Evolutionary conservation across 1,140 invertebrate genomes (phyloP), one percentile per base, ranked within the genome.

Genomic region (Drosophila elegans): DNA sequence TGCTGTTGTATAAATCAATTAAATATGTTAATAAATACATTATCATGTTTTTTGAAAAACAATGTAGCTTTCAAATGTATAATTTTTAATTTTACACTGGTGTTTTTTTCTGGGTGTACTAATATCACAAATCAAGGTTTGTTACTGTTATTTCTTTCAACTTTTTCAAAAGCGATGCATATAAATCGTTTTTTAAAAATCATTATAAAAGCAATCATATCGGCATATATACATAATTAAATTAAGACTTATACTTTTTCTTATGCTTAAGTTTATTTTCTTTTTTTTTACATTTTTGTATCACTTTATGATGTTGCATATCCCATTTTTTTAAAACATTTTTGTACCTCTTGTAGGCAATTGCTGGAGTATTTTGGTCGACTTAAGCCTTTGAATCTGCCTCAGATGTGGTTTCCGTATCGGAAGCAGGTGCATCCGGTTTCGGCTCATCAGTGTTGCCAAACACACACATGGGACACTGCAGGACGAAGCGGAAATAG

Each of bases 401-500:
- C 48, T 90, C 91, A 21, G 82, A 80, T 10, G 89, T 83, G 46
- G 91, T 92, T 49, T 91, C 93, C 21, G 93, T 92, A 10, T 94
- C 94, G 16, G 85, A 80, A 29, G 93, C 79, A 46, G 93, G 93
- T 25, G 79, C 83, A 73, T 93, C 93, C 27, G 84, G 75, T 45
- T 86, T 82, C 34, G 66, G 75, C 42, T 91, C 88, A 75, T 90
- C 63, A 9, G 88, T 90, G 45, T 88, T 90, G 39, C 93, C 92
- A 80, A 94, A 95, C 2, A 94, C 93, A 74, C 96, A 92, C 54
- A 94, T 94, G 60, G 96, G 96, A 92, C 96, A 96, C 92, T 95
- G 36, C 3, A 16, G 13, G 34, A 13, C 4, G 1, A 4, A 7
- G 3, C 42, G n/a, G 9, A 44, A 27, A 39, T 21, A 36, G 11